phyloP scores from a whole-genome alignment of 1,140 invertebrate species.

The Megalonaias nervosa region DNA sequence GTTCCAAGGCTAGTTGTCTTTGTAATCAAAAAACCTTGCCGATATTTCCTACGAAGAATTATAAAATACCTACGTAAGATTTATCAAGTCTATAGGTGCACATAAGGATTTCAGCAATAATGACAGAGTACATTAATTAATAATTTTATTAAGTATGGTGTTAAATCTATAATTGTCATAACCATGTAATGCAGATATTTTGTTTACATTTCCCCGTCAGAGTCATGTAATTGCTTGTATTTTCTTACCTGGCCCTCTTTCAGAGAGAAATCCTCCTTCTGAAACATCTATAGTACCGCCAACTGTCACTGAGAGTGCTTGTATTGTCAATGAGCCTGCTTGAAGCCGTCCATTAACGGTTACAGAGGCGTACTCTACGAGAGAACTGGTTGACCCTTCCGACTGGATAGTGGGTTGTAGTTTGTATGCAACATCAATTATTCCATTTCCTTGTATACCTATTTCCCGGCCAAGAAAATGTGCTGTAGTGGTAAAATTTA shows the following conservation, averaged over 20 bases:
- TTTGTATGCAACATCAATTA: constrained; percentile 44
- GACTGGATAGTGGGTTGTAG: constrained; percentile 20
- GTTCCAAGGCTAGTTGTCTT: no score
- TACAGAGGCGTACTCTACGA: constrained; percentile 25
- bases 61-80: no score
- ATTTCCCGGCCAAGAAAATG: constrained; percentile 26
- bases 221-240: no score
- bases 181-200: no score
- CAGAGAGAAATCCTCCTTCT: constrained; percentile 42
- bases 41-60: no score
- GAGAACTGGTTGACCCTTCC: constrained; percentile 18
- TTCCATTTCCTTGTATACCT: constrained; percentile 28
- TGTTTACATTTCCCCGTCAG: no score
- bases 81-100: no score
- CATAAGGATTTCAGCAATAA: no score
- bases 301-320: constrained; percentile 31
- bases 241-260: constrained; percentile 48
- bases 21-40: no score
- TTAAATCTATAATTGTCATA: no score
- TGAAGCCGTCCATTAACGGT: constrained; percentile 40
- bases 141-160: no score
- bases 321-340: constrained; percentile 48
- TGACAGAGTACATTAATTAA: no score
- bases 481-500: constrained; percentile 29
- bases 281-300: constrained; percentile 43